Conservation (phyloP, 2,888 invertebrate species). For the Macrostomum cliftonense region DNA sequence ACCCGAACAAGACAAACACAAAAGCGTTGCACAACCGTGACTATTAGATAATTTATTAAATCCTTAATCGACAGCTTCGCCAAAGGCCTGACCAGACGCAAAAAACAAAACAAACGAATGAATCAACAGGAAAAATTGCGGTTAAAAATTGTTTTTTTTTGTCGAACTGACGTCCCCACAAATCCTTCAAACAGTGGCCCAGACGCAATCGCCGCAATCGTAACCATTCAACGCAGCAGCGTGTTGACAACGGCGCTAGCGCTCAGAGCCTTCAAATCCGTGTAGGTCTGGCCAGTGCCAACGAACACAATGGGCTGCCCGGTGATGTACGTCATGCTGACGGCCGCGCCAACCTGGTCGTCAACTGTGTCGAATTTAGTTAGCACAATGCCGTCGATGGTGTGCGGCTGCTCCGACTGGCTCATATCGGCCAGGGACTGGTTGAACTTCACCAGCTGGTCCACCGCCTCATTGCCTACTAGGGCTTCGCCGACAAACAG, state of each 20-base stretch:
- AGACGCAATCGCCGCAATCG: too few relatives aligned
- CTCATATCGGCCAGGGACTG: constrained; percentile 83
- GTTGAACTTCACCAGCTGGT: constrained; percentile 95
- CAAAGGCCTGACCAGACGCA: too few relatives aligned
- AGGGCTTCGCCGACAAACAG: constrained; percentile 97
- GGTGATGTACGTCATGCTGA: constrained; percentile 99
- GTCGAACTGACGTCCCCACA: too few relatives aligned
- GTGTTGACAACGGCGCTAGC: constrained; percentile 86
- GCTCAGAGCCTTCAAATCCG: constrained; percentile 84
- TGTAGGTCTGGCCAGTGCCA: constrained; percentile 95
- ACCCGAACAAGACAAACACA: too few relatives aligned
- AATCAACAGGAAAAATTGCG: too few relatives aligned
- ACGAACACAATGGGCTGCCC: constrained; percentile 98
- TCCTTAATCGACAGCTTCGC: too few relatives aligned
- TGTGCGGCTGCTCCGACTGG: constrained; percentile 43
- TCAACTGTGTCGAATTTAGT: constrained; percentile 99
- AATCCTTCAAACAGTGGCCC: too few relatives aligned
- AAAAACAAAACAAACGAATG: too few relatives aligned
- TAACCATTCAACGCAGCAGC: constrained; percentile 46
- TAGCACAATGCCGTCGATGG: constrained; percentile 93
- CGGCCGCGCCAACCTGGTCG: constrained; percentile 82
- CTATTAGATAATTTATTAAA: too few relatives aligned
- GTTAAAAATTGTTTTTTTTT: too few relatives aligned
- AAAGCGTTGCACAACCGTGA: too few relatives aligned
- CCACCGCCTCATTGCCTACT: constrained; percentile 98